phyloP scores from a whole-genome alignment of 2,888 invertebrate species.

The Mesochorus sp. region DNA sequence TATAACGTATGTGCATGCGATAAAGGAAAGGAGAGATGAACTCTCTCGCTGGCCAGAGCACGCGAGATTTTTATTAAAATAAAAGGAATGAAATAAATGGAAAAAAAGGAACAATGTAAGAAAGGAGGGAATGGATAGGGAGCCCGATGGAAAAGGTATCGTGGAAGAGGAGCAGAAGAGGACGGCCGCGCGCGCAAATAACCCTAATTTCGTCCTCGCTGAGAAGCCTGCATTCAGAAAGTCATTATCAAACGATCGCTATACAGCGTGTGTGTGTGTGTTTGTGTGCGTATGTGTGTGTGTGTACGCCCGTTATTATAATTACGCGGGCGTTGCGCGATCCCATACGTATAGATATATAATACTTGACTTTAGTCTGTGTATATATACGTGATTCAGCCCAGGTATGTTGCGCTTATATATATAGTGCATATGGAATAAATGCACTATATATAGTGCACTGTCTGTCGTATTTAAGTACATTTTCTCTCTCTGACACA shows the following conservation, averaged over 20 bases:
- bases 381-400: background rate
- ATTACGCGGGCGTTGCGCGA: constrained; percentile 72
- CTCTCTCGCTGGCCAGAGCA: too few relatives aligned
- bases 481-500: constrained; percentile 23
- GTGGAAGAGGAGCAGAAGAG: constrained; percentile 60
- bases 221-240: constrained; percentile 75
- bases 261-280: too few relatives aligned
- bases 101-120: constrained; percentile 40
- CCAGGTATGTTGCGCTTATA: background rate
- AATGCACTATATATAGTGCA: constrained; percentile 1
- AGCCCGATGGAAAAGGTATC: constrained; percentile 53
- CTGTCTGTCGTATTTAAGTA: constrained; percentile 38
- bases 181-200: constrained; percentile 74
- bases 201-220: constrained; percentile 77
- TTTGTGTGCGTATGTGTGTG: constrained; percentile 13
- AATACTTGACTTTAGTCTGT: background rate
- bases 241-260: constrained; percentile 77
- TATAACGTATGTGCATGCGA: background rate
- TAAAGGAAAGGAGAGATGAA: too few relatives aligned
- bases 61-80: constrained; percentile 10
- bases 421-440: constrained; percentile 21
- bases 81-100: constrained; percentile 29
- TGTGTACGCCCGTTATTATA: constrained; percentile 70
- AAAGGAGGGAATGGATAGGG: constrained; percentile 54
- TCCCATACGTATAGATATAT: constrained; percentile 18